Evolutionary conservation across 2,113 vertebrate species (phyloP).

Genomic region (Motacilla tschutschensis): DNA sequence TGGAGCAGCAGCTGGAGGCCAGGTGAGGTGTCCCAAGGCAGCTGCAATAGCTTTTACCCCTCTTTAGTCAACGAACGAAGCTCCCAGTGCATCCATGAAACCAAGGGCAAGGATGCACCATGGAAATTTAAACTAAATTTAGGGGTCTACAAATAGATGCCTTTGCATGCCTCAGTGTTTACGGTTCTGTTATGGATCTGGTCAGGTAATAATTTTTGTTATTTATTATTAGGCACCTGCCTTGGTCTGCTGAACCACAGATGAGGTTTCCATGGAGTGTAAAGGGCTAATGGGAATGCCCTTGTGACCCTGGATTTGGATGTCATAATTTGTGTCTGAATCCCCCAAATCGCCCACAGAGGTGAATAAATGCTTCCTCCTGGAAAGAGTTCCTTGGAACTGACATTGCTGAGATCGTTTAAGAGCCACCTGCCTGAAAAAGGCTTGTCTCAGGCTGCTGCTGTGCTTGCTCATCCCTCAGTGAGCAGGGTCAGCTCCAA

Average conservation of each 20-base stretch:
- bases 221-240: neutral
- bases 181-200: neutral
- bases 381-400: neutral
- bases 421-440: neutral
- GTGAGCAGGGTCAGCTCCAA: neutral
- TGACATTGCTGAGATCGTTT: accelerated
- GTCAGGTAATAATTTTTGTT: neutral
- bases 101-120: neutral
- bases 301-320: neutral
- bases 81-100: neutral
- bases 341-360: neutral
- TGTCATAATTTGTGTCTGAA: neutral
- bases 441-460: neutral
- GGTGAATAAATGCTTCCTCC: neutral
- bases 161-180: neutral
- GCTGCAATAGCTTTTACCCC: neutral
- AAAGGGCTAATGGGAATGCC: neutral
- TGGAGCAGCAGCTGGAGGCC: neutral
- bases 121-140: neutral
- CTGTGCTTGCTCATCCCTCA: neutral
- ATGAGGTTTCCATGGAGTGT: neutral
- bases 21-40: neutral
- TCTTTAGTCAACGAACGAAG: accelerated
- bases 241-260: neutral
- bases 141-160: neutral